These are phyloP conservation scores for Etheostoma cragini DNA, from an alignment of 2,113 vertebrate species.

Conservation along the genomic window DNA sequence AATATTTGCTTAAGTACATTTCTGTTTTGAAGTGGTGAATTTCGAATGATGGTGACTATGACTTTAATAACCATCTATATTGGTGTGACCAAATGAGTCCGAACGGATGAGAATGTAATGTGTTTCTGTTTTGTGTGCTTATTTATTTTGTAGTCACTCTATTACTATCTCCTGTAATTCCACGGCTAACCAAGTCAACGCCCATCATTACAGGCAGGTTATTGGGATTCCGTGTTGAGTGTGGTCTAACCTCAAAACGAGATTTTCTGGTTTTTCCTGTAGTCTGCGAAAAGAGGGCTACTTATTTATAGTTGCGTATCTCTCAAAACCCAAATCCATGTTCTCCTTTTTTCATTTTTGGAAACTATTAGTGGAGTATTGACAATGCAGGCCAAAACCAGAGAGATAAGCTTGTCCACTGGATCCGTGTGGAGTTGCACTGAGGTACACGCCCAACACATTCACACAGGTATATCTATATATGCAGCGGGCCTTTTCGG, in stretches of 20 bases:
- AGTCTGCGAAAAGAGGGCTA: conserved; percentile 41
- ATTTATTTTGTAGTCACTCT: conserved; percentile 81
- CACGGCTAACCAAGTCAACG: conserved; percentile 49
- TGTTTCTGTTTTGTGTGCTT: conserved; percentile 66
- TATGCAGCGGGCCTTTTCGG: conserved; percentile 41
- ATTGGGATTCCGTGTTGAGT: conserved; percentile 25
- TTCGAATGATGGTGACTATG: conserved; percentile 24
- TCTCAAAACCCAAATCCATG: conserved; percentile 41
- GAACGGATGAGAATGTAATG: conserved; percentile 63
- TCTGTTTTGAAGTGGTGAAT: conserved; percentile 48
- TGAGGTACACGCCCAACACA: conserved; percentile 65
- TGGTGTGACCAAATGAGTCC: conserved; percentile 79
- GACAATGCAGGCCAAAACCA: conserved; percentile 68
- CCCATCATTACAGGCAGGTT: conserved; percentile 45
- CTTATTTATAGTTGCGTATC: conserved; percentile 53
- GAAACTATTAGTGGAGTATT: conserved; percentile 48
- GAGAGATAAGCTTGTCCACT: conserved; percentile 72
- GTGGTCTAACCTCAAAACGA: conserved; percentile 51
- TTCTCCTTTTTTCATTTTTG: conserved; percentile 21
- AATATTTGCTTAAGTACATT: conserved; percentile 49
- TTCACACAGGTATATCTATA: conserved; percentile 65
- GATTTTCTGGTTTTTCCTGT: conserved; percentile 24
- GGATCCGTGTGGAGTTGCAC: conserved; percentile 66
- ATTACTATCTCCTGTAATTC: conserved; percentile 62
- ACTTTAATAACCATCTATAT: conserved; percentile 63